Base-by-base conservation (phyloP, 2,888 invertebrate species). In the Spodoptera littoralis region DNA sequence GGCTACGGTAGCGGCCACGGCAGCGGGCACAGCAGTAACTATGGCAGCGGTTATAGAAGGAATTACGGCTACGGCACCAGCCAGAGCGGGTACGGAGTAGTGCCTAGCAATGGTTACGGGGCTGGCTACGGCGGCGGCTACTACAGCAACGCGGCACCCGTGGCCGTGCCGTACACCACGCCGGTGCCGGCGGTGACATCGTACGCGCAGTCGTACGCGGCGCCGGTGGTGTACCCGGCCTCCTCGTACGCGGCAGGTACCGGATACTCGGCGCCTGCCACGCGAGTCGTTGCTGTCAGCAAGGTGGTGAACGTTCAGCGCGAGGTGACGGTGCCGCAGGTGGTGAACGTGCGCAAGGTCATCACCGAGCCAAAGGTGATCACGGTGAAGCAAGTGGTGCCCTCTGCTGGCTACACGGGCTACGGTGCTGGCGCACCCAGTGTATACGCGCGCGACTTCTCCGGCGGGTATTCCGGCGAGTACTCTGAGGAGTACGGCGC, bases 261-360 rank as follows among this genome's bases (percentile, higher is more conserved):
- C 24, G 53, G 42, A 41, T 76, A 77, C 60, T 9, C 64, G 1
- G 64, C 43, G 1, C 73, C 77, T 0, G 27, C 70, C 22, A 50
- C 58, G 8, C 53, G 43, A n/a, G 69, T 76, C 0, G 48, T 78
- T 18, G 12, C 68, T 24, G 52, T 78, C 41, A 68, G 22, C 13
- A 78, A 79, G 53, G 72, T 78, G 11, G 79, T 78, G 27, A 76
- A 79, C 58, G 79, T 78, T 11, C 77, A 78, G 55, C 78, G 79
- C 27, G 78, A 78, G 51, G 60, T 78, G 13, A 64, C 65, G 11
- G 77, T 76, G 13, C 79, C 79, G 11, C 74, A 78, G 36, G 74
- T 78, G 2, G 59, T 78, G n/a, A 60, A 71, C n/a, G 79, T 78
- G 46, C 66, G 77, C 42, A 78, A 79, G 36, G 58, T 78, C 36